These are phyloP conservation scores for Drosophila pegasa DNA, from an alignment of 2,888 invertebrate genomes.

Conservation along the genomic window DNA sequence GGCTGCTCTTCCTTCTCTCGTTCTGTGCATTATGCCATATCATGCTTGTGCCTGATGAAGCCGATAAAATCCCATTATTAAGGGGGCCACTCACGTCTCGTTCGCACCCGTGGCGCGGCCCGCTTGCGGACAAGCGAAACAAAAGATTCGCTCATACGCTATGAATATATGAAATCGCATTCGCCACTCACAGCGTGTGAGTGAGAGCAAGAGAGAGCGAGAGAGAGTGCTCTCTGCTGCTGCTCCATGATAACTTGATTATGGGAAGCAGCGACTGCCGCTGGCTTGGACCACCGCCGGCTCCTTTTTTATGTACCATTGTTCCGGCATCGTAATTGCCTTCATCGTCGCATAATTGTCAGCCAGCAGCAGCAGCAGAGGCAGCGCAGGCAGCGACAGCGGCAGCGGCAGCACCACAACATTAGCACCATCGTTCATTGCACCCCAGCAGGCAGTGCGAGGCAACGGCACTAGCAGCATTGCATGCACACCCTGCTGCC, in stretches of 20 bases:
- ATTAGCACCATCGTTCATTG: conserved; percentile 66
- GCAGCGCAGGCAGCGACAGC: conserved; percentile 19
- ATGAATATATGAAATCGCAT: conserved; percentile 81
- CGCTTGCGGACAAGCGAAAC: conserved; percentile 82
- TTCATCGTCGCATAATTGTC: conserved; percentile 83
- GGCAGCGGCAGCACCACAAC: conserved; percentile 51
- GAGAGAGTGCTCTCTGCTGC: conserved; percentile 8
- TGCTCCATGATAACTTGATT: conserved; percentile 71
- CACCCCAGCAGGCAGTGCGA: conserved; percentile 48
- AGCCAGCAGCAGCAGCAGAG: conserved; percentile 39
- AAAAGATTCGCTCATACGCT: conserved; percentile 84
- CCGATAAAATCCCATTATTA: conserved; percentile 85
- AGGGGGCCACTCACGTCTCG: conserved; percentile 81
- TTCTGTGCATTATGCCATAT: conserved; percentile 83
- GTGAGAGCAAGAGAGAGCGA: not conserved
- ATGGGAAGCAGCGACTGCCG: conserved; percentile 44
- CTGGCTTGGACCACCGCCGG: conserved; percentile 36
- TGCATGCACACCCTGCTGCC: conserved; percentile 11
- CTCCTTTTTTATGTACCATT: conserved; percentile 63
- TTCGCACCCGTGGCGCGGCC: conserved; percentile 66
- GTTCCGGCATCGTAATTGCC: conserved; percentile 82
- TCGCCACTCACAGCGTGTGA: conserved; percentile 44
- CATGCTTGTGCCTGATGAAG: conserved; percentile 83
- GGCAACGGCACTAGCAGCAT: conserved; percentile 11
- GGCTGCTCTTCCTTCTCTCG: conserved; percentile 32